Conservation (phyloP, 2,797 vertebrate genomes). For the Chrosomus eos region DNA sequence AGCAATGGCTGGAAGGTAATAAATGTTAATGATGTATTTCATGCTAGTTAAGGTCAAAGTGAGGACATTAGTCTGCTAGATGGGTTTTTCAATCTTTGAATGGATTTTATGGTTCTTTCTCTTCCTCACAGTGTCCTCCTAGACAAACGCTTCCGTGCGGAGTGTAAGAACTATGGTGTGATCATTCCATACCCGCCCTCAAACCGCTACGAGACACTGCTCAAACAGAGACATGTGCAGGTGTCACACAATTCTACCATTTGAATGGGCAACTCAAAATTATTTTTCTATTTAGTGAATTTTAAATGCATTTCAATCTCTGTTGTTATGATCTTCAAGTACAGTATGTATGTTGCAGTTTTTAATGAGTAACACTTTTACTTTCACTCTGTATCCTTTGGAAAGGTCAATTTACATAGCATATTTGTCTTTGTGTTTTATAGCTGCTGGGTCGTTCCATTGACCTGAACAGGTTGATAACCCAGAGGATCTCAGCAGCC, state of each 20-base stretch:
- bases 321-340: background rate
- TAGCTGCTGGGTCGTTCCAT: slow-evolving; percentile 89
- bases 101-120: slow-evolving; percentile 19
- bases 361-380: no score
- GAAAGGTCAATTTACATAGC: background rate
- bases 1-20: slow-evolving; percentile 97
- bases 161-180: slow-evolving; percentile 91
- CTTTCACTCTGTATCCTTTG: background rate
- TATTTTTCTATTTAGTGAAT: background rate
- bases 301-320: background rate
- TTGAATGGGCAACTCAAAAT: background rate
- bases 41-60: background rate
- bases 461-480: slow-evolving; percentile 90
- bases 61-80: background rate
- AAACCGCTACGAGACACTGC: slow-evolving; percentile 89
- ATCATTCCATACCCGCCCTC: slow-evolving; percentile 91
- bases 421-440: background rate
- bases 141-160: slow-evolving; percentile 90
- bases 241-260: slow-evolving; percentile 63
- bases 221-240: slow-evolving; percentile 92
- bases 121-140: slow-evolving; percentile 79
- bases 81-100: background rate
- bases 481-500: slow-evolving; percentile 89
- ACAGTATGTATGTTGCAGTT: background rate
- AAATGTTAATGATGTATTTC: background rate